These are phyloP conservation scores for Branchipolynoe longqiensis DNA, from an alignment of 2,888 invertebrate species.

Conservation along the genomic window DNA sequence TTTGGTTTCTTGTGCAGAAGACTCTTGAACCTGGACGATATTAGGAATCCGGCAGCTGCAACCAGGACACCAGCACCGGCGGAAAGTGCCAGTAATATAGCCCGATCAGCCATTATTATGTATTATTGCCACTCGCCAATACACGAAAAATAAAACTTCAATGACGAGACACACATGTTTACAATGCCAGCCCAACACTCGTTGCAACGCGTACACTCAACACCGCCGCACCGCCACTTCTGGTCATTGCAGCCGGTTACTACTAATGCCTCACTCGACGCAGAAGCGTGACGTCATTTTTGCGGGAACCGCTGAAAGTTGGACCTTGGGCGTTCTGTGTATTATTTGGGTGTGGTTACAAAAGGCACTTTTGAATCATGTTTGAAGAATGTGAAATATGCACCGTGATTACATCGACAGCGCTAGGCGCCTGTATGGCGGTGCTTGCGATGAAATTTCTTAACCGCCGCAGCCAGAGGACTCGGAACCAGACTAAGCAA, in stretches of 20 bases:
- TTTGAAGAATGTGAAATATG: not conserved
- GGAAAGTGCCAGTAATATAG: constrained; percentile 33
- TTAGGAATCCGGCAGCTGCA: constrained; percentile 59
- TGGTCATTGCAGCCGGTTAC: constrained; percentile 31
- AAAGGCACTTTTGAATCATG: too few species aligned
- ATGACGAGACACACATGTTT: constrained; percentile 31
- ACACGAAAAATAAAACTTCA: not conserved
- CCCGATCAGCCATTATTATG: not conserved
- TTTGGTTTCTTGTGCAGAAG: constrained; percentile 51
- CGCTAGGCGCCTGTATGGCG: not conserved
- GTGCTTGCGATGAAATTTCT: not conserved
- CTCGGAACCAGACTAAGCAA: not conserved
- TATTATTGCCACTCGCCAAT: not conserved
- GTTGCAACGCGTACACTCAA: constrained; percentile 13
- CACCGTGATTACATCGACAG: constrained; percentile 8
- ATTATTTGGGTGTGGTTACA: not conserved
- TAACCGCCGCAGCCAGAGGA: not conserved
- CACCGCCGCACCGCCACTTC: not conserved
- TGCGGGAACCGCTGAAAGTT: constrained; percentile 20
- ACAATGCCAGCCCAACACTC: not conserved
- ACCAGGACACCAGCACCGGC: constrained; percentile 62
- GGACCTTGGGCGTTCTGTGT: not conserved
- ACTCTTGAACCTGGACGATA: constrained; percentile 49
- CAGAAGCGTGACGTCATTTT: constrained; percentile 22
- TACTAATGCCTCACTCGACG: not conserved